Evolutionary conservation across 2,888 invertebrate species (phyloP), one percentile per base, ranked within the genome.

Genomic region (Eurois occulta): DNA sequence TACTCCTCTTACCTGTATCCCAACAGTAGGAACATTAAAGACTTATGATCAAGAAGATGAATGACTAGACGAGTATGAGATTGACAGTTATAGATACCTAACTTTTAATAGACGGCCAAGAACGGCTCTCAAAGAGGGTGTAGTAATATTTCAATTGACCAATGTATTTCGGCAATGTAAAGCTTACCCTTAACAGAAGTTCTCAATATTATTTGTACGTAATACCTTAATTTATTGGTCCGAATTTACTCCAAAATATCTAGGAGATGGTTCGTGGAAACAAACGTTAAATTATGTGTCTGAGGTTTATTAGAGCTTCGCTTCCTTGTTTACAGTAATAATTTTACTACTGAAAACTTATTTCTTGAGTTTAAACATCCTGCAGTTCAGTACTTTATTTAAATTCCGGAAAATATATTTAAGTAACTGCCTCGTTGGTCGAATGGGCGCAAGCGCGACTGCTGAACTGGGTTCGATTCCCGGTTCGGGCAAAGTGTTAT

Each of bases 161-260:
- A 8, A 52, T 6, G 24, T 52, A 52, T n/a, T 55, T 13, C 11
- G 5, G n/a, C n/a, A 55, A n/a, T 5, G n/a, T n/a, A 55, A n/a
- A 65, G 48, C 83, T 71, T 69, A 16, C 69, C 73, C 71, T 76
- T 83, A 83, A 76, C 21, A 46, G 21, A 68, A 76, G 38, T 71
- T 83, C 62, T 60, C 18, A 71, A 74, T 48, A 60, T 18, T 71
- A 65, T 73, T 48, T 35, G 28, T 43, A 70, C n/a, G 4, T 46
- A 66, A 76, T 60, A 71, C 41, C 16, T 18, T 18, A 55, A 76
- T 73, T 71, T 72, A 73, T 55, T 62, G 35, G 6, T 32, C 41
- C 8, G 13, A 48, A 84, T 81, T 43, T 69, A 28, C 52, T 58
- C 28, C 13, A 10, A 58, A 75, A 65, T 75, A 58, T 38, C n/a